Conservation (phyloP, 2,888 invertebrate species). For the Drosophila histrio region DNA sequence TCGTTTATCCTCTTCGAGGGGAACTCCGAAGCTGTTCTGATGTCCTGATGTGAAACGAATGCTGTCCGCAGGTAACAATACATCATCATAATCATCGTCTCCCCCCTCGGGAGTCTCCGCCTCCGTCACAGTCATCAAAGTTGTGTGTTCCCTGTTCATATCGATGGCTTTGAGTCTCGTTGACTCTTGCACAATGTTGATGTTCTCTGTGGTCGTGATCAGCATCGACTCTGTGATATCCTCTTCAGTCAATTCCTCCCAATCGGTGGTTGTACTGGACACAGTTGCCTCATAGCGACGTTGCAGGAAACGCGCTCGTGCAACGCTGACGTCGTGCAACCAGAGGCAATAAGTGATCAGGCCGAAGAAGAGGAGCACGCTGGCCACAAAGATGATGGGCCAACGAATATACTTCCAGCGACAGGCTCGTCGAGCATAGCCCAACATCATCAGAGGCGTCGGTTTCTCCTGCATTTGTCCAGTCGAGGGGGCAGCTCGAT, state of each 20-base stretch:
- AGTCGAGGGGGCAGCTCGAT: slow-evolving; percentile 26
- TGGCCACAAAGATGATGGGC: slow-evolving; percentile 78
- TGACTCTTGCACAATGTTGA: slow-evolving; percentile 53
- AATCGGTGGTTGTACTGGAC: slow-evolving; percentile 31
- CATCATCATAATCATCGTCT: slow-evolving; percentile 66
- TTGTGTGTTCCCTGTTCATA: slow-evolving; percentile 33
- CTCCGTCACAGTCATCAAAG: slow-evolving; percentile 32
- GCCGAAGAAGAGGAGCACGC: slow-evolving; percentile 79
- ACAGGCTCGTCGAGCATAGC: slow-evolving; percentile 68
- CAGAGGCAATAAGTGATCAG: slow-evolving; percentile 81
- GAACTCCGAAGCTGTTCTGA: slow-evolving; percentile 87
- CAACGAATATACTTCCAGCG: slow-evolving; percentile 81
- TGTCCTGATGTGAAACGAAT: slow-evolving; percentile 86
- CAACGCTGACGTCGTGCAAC: slow-evolving; percentile 81
- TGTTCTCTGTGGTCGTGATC: slow-evolving; percentile 21
- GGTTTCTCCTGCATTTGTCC: slow-evolving; percentile 54
- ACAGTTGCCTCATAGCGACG: slow-evolving; percentile 57
- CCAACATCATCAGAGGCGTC: slow-evolving; percentile 61
- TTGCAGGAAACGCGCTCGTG: slow-evolving; percentile 75
- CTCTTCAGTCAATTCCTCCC: slow-evolving; percentile 35
- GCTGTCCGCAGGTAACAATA: slow-evolving; percentile 70
- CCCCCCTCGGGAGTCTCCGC: slow-evolving; percentile 12
- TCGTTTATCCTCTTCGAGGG: slow-evolving; percentile 87
- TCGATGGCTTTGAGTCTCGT: slow-evolving; percentile 66
- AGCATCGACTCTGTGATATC: slow-evolving; percentile 23